These are phyloP conservation scores for Ophioninae sp. DNA, from an alignment of 2,888 invertebrate genomes.

Conservation along the genomic window DNA sequence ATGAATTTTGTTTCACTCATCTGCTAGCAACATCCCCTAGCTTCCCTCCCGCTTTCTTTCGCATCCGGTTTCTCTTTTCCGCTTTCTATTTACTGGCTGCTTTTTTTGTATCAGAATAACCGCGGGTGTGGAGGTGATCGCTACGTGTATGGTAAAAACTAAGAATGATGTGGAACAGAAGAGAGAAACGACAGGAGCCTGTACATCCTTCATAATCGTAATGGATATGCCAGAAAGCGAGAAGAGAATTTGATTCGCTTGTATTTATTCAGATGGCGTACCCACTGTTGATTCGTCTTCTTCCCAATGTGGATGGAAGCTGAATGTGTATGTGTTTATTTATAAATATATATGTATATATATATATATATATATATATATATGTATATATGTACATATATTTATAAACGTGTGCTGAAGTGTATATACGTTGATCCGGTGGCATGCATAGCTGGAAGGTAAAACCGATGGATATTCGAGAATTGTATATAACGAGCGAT, in stretches of 20 bases:
- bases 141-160: slow-evolving; percentile 44
- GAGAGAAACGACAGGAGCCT: slow-evolving; percentile 29
- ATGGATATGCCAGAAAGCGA: slow-evolving; percentile 63
- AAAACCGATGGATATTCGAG: slow-evolving; percentile 46
- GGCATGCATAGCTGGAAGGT: slow-evolving; percentile 47
- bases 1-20: background rate
- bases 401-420: slow-evolving; percentile 11
- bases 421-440: slow-evolving; percentile 50
- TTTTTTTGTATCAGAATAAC: slow-evolving; percentile 48
- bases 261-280: slow-evolving; percentile 66
- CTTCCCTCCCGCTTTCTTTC: background rate
- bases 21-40: too few species aligned
- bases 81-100: slow-evolving; percentile 6
- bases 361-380: slow-evolving; percentile 4
- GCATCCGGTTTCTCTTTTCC: slow-evolving; percentile 1
- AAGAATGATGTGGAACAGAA: slow-evolving; percentile 14
- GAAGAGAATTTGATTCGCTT: slow-evolving; percentile 65
- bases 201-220: slow-evolving; percentile 62
- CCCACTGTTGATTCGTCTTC: slow-evolving; percentile 45
- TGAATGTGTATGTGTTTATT: slow-evolving; percentile 18
- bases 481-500: slow-evolving; percentile 44
- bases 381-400: slow-evolving; percentile 3
- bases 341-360: slow-evolving; percentile 20
- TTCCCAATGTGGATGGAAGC: slow-evolving; percentile 12
- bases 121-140: slow-evolving; percentile 5